Conservation (phyloP, 2,888 invertebrate genomes). For the Aphidius colemani region DNA sequence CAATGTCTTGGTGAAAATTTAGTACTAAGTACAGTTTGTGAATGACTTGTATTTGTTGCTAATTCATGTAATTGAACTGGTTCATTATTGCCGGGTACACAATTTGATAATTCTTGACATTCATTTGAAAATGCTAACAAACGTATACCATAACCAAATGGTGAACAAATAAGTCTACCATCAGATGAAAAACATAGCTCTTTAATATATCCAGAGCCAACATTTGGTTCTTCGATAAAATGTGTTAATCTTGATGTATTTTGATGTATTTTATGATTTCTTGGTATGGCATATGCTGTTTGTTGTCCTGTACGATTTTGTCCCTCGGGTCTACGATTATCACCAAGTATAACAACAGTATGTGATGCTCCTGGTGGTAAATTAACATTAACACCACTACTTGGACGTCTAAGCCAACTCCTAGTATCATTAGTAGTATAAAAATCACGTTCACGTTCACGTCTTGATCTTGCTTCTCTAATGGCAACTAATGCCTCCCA, state of each 20-base stretch:
- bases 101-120: slow-evolving; percentile 79
- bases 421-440: slow-evolving; percentile 33
- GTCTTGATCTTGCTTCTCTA: slow-evolving; percentile 66
- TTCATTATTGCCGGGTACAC: slow-evolving; percentile 63
- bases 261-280: slow-evolving; percentile 65
- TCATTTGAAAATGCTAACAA: slow-evolving; percentile 77
- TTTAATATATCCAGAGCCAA: slow-evolving; percentile 90
- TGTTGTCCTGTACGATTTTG: slow-evolving; percentile 48
- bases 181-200: slow-evolving; percentile 90
- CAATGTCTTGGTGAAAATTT: slow-evolving; percentile 88
- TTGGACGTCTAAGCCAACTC: slow-evolving; percentile 40
- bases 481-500: slow-evolving; percentile 73
- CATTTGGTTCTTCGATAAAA: slow-evolving; percentile 84
- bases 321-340: slow-evolving; percentile 45
- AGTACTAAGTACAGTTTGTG: slow-evolving; percentile 84
- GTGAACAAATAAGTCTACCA: slow-evolving; percentile 88
- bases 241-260: slow-evolving; percentile 82
- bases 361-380: slow-evolving; percentile 47
- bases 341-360: slow-evolving; percentile 56
- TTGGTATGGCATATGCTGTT: slow-evolving; percentile 53
- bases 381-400: slow-evolving; percentile 45
- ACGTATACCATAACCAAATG: slow-evolving; percentile 85
- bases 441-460: slow-evolving; percentile 62
- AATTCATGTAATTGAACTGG: slow-evolving; percentile 68
- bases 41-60: slow-evolving; percentile 74